Evolutionary conservation across 2,797 vertebrate genomes (phyloP).

Genomic region (Sebastes elongatus): DNA sequence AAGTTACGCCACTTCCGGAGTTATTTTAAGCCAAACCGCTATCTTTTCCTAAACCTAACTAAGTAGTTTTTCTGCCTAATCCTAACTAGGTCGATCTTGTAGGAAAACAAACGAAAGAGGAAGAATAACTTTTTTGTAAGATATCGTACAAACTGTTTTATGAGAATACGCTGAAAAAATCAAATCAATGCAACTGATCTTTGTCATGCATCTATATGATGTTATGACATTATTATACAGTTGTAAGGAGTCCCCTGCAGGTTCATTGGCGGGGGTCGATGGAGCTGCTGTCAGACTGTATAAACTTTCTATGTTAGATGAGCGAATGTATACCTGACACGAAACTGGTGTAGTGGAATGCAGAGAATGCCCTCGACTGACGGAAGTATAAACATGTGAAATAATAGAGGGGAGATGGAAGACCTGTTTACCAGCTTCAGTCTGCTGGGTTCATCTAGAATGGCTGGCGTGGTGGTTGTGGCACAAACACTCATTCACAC

Average conservation of each 20-base stretch:
- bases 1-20: too few species aligned
- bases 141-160: too few species aligned
- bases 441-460: slow-evolving; percentile 58
- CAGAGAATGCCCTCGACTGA: slow-evolving; percentile 46
- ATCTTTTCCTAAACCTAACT: too few species aligned
- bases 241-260: not conserved
- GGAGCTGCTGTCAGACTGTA: not conserved
- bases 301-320: slow-evolving; percentile 13
- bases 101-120: too few species aligned
- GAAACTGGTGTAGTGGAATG: slow-evolving; percentile 49
- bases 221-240: not conserved
- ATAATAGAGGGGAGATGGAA: slow-evolving; percentile 50
- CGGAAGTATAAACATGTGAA: slow-evolving; percentile 50
- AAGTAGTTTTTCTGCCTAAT: too few species aligned
- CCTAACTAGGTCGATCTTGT: too few species aligned
- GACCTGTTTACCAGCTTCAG: slow-evolving; percentile 37
- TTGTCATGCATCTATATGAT: not conserved
- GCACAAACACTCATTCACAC: slow-evolving; percentile 1
- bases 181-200: not conserved
- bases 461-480: slow-evolving; percentile 13
- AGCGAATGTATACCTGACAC: slow-evolving; percentile 22
- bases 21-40: too few species aligned
- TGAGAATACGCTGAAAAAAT: not conserved
- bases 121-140: too few species aligned
- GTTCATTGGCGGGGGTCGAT: not conserved